A percentile compares a stretch with the other conserved stretches of the same genome.
Conservation (phyloP, 2,113 vertebrate species). For the Nothobranchius furzeri region DNA sequence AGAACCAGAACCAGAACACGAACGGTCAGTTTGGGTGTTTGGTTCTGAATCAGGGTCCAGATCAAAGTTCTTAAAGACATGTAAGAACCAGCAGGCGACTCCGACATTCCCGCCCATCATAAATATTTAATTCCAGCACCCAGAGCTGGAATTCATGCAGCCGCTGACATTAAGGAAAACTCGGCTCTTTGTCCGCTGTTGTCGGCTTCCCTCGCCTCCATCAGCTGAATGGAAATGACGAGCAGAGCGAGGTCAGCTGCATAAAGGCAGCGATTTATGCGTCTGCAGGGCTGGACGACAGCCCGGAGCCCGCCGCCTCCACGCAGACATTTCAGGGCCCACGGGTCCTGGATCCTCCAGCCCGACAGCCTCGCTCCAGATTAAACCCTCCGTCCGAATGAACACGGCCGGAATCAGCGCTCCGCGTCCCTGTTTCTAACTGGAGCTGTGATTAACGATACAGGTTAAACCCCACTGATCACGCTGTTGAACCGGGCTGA, state of each 20-base stretch:
- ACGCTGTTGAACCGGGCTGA: too few relatives aligned
- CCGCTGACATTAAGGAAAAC: conserved; percentile 65
- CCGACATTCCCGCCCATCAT: too few relatives aligned
- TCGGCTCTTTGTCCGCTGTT: conserved; percentile 58
- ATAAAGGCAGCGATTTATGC: conserved; percentile 60
- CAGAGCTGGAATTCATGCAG: conserved; percentile 50
- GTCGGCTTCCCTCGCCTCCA: conserved; percentile 22
- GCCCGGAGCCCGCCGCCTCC: conserved; percentile 19
- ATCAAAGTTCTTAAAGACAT: too few relatives aligned
- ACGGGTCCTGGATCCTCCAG: neutral
- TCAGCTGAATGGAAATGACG: conserved; percentile 27
- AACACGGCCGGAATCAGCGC: too few relatives aligned
- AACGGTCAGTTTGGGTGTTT: too few relatives aligned
- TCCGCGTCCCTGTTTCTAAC: too few relatives aligned
- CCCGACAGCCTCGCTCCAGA: conserved; percentile 1
- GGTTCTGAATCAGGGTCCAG: too few relatives aligned
- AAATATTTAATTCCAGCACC: neutral
- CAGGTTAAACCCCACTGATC: too few relatives aligned
- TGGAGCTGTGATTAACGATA: too few relatives aligned
- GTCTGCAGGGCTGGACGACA: conserved; percentile 17
- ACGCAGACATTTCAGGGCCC: conserved; percentile 49
- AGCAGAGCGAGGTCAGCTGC: conserved; percentile 44
- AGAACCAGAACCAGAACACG: too few relatives aligned
- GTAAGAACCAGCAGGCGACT: too few relatives aligned
- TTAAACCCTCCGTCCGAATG: neutral